phyloP scores from a whole-genome alignment of 2,113 vertebrate species.

The Oncorhynchus gorbuscha region DNA sequence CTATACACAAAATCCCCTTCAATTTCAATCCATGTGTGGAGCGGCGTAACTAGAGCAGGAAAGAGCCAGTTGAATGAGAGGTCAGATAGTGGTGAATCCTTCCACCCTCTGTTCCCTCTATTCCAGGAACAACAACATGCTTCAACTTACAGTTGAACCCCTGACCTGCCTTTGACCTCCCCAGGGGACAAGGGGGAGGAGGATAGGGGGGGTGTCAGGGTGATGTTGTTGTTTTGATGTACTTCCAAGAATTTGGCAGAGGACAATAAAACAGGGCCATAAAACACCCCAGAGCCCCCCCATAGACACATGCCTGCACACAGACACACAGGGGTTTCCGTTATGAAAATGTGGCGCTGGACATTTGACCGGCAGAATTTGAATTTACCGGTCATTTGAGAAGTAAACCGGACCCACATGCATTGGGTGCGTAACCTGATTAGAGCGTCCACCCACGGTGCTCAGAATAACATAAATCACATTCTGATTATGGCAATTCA shows the following conservation, averaged over 20 bases:
- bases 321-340: background rate
- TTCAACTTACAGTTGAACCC: conserved; percentile 84
- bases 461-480: too few species aligned
- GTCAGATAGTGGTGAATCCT: conserved; percentile 69
- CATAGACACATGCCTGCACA: too few species aligned
- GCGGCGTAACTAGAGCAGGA: too few species aligned
- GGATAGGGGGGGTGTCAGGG: conserved; percentile 57
- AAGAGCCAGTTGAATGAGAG: conserved; percentile 54
- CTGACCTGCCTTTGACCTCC: conserved; percentile 80
- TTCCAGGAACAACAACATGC: conserved; percentile 67
- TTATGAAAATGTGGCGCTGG: too few species aligned
- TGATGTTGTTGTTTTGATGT: conserved; percentile 78
- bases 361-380: too few species aligned
- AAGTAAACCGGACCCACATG: too few species aligned
- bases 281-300: conserved; percentile 47
- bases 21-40: too few species aligned
- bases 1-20: background rate
- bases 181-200: conserved; percentile 50
- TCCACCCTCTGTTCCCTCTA: conserved; percentile 21
- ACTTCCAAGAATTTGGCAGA: conserved; percentile 75
- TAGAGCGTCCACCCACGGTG: too few species aligned
- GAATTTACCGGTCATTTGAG: too few species aligned
- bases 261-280: conserved; percentile 77
- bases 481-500: too few species aligned
- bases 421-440: too few species aligned